These are phyloP conservation scores for Alcis repandata DNA, from an alignment of 2,888 invertebrate species.

Conservation along the genomic window DNA sequence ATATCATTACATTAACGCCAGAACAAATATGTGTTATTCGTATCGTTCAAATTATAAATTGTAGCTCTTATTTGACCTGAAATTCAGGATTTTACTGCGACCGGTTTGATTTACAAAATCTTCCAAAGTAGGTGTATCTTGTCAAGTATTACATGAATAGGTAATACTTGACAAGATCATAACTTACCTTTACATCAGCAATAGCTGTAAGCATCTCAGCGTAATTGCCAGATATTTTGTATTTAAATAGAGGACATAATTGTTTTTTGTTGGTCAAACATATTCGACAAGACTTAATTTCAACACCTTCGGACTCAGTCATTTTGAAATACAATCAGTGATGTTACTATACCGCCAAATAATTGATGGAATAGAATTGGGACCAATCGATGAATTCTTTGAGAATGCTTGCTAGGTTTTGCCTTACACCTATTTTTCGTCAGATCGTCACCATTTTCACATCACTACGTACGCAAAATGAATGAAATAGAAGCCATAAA, in stretches of 20 bases:
- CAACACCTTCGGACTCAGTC: conserved; percentile 66
- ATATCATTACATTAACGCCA: not conserved
- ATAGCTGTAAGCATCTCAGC: conserved; percentile 84
- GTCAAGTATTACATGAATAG: not conserved
- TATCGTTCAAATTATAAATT: not conserved
- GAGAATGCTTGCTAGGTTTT: conserved; percentile 22
- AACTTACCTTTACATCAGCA: conserved; percentile 79
- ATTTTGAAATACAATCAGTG: conserved; percentile 59
- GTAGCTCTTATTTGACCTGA: not conserved
- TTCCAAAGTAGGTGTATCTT: not conserved
- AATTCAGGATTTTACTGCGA: not conserved
- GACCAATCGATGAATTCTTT: conserved; percentile 42
- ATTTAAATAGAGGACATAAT: conserved; percentile 79
- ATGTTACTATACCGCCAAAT: conserved; percentile 40
- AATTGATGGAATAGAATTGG: conserved; percentile 38
- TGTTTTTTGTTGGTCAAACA: conserved; percentile 78
- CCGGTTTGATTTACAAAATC: not conserved
- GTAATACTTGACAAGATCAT: not conserved
- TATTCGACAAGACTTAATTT: conserved; percentile 79
- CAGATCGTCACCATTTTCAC: conserved; percentile 50
- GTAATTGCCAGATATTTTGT: conserved; percentile 82
- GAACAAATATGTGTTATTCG: not conserved
- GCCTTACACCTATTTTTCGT: conserved; percentile 22
- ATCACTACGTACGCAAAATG: conserved; percentile 49
- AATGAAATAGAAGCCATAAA: conserved; percentile 37